Evolutionary conservation across 2,888 invertebrate species (phyloP).

Genomic region (Eilema depressum): DNA sequence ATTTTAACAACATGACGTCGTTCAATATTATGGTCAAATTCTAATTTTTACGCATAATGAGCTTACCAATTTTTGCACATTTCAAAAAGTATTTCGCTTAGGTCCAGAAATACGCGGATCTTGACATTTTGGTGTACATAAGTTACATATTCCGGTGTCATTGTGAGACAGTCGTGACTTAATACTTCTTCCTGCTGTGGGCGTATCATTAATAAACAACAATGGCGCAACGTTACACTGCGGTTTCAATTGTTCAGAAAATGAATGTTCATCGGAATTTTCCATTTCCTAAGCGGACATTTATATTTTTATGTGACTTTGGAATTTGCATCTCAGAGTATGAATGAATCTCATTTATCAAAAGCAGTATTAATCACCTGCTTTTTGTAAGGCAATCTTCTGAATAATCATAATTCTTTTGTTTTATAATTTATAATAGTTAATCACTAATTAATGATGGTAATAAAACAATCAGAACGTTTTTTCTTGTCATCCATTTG

Average conservation of each 20-base stretch:
- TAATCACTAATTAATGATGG: too few relatives aligned
- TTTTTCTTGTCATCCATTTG: too few relatives aligned
- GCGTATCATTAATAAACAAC: constrained; percentile 15
- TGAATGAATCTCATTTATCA: background rate
- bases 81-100: background rate
- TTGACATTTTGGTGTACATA: background rate
- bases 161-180: constrained; percentile 17
- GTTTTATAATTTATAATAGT: too few relatives aligned
- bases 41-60: background rate
- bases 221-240: constrained; percentile 20
- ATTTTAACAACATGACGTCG: background rate
- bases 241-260: constrained; percentile 17
- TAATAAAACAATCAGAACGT: too few relatives aligned
- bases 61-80: background rate
- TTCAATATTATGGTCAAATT: background rate
- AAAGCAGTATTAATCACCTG: background rate
- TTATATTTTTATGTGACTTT: background rate
- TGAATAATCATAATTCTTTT: background rate
- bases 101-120: background rate
- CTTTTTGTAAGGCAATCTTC: background rate
- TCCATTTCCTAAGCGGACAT: constrained; percentile 14
- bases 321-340: background rate
- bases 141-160: constrained; percentile 4
- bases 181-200: constrained; percentile 12
- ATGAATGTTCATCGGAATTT: background rate